These are phyloP conservation scores for Drosophila subobscura DNA, from an alignment of 1,140 invertebrate genomes.

Conservation along the genomic window DNA sequence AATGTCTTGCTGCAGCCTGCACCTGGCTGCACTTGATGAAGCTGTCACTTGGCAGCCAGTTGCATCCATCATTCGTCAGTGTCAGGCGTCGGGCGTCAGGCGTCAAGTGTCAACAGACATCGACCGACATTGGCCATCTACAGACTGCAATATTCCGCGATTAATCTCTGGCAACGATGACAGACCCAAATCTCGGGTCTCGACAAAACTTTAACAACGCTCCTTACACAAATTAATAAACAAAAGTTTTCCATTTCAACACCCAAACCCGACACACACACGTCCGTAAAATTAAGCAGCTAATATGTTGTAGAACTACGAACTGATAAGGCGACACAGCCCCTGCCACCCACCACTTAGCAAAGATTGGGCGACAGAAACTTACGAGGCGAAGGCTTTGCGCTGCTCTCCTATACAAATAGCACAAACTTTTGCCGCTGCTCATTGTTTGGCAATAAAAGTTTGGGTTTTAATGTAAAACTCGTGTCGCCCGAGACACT, in stretches of 20 bases:
- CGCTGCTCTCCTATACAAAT: conserved; percentile 66
- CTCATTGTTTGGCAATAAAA: conserved; percentile 50
- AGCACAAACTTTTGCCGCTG: conserved; percentile 56
- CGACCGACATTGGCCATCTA: background rate
- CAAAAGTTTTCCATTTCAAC: conserved; percentile 66
- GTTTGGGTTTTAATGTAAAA: conserved; percentile 77
- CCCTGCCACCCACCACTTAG: conserved; percentile 36
- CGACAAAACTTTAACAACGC: conserved; percentile 32
- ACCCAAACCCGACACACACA: conserved; percentile 26
- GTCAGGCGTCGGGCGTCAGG: conserved; percentile 28
- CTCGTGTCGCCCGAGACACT: conserved; percentile 53
- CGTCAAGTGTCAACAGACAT: conserved; percentile 19
- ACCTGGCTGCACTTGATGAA: conserved; percentile 64
- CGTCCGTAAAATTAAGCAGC: conserved; percentile 67
- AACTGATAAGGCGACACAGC: conserved; percentile 54
- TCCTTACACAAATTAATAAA: conserved; percentile 73
- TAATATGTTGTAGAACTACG: conserved; percentile 76
- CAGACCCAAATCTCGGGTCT: conserved; percentile 13
- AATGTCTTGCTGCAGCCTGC: conserved; percentile 25
- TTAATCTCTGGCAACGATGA: background rate
- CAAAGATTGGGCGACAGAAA: conserved; percentile 36
- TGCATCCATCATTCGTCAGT: conserved; percentile 46
- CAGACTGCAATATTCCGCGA: too few species aligned
- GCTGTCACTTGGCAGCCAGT: conserved; percentile 45
- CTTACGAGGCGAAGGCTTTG: conserved; percentile 21